Conservation (phyloP, 2,113 vertebrate genomes). For the Maylandia zebra region DNA sequence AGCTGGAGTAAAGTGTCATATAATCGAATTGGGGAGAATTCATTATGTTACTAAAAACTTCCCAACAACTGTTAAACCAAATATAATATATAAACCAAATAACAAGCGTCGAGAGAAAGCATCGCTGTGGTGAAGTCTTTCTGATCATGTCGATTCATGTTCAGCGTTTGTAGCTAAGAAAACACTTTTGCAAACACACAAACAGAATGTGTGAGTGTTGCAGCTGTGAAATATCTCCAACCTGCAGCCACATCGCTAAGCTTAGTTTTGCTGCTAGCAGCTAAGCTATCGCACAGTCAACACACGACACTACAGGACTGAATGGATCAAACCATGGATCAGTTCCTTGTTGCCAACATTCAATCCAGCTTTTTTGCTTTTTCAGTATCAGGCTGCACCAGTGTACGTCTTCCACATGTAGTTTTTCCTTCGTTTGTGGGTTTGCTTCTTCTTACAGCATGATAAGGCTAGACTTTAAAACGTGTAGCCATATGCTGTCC, state of each 20-base stretch:
- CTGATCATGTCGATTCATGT: neutral
- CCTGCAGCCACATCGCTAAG: neutral
- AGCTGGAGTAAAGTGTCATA: neutral
- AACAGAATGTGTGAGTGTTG: neutral
- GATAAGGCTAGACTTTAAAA: neutral
- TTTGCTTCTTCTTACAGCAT: neutral
- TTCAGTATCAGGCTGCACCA: neutral
- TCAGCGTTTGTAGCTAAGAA: neutral
- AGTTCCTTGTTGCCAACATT: neutral
- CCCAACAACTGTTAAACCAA: neutral
- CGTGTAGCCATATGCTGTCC: fast-evolving
- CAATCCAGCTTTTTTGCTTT: neutral
- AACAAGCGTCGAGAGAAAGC: neutral
- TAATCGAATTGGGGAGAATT: neutral
- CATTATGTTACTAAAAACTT: neutral
- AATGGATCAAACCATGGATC: neutral
- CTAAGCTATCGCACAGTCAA: neutral
- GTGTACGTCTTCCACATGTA: neutral
- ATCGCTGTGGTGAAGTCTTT: neutral
- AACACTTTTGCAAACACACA: neutral
- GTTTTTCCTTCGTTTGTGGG: neutral
- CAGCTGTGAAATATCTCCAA: neutral
- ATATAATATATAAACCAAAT: neutral
- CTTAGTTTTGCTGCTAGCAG: neutral
- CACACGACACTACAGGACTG: neutral